Conservation (phyloP, 2,797 vertebrate genomes). For the Pteropus rufus region DNA sequence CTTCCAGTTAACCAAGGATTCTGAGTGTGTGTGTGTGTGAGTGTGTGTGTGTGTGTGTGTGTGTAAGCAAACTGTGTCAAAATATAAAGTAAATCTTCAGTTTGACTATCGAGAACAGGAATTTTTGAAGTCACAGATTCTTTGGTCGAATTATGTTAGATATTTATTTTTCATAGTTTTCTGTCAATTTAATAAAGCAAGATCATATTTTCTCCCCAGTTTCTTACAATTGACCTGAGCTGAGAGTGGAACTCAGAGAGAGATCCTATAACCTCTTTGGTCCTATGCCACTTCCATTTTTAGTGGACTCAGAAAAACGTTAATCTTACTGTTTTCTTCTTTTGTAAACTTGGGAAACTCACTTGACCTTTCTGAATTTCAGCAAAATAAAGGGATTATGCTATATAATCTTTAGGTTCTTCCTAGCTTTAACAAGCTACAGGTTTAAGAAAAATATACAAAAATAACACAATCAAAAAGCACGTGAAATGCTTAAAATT, state of each 20-base stretch:
- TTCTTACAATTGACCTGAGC: neutral
- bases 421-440: neutral
- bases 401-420: neutral
- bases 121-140: constrained; percentile 29
- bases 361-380: constrained; percentile 16
- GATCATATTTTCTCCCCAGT: neutral
- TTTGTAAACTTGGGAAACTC: neutral
- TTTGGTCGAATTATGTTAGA: neutral
- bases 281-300: neutral
- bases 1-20: constrained; percentile 64
- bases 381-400: neutral
- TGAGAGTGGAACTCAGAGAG: neutral
- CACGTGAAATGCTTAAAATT: constrained; percentile 2
- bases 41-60: neutral
- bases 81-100: constrained; percentile 55
- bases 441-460: neutral
- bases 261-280: neutral
- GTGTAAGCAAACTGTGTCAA: constrained; percentile 33
- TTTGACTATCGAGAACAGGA: neutral
- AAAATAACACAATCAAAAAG: neutral
- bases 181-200: neutral
- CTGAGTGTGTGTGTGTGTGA: neutral
- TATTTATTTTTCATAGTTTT: neutral
- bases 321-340: constrained; percentile 26
- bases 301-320: neutral